Evolutionary conservation across 2,113 vertebrate species (phyloP).

Genomic region (Typhlomys cinereus): DNA sequence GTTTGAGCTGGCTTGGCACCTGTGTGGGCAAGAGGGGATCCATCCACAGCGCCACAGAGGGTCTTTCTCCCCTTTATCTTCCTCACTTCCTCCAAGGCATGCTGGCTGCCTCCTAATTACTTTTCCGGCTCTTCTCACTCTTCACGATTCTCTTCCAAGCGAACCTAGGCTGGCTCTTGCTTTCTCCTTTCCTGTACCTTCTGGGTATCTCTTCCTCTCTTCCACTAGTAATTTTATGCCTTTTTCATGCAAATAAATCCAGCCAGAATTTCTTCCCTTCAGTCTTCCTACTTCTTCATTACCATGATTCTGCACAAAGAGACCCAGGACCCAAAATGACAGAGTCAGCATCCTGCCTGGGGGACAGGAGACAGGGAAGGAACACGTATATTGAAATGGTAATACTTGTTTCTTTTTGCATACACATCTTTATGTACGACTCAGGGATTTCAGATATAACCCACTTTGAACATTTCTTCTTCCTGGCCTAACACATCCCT

Average conservation of each 20-base stretch:
- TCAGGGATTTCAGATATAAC: not conserved
- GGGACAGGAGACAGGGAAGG: not conserved
- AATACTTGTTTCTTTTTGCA: not conserved
- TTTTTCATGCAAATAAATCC: slow-evolving; percentile 49
- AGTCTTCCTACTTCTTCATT: not conserved
- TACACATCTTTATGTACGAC: not conserved
- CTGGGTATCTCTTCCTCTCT: not conserved
- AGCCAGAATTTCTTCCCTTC: not conserved
- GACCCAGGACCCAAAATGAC: not conserved
- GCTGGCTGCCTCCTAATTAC: not conserved
- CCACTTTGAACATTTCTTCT: slow-evolving; percentile 37
- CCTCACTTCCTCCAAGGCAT: not conserved
- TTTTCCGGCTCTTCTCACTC: not conserved
- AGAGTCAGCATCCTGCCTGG: not conserved
- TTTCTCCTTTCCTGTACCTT: not conserved
- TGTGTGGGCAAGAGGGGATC: not conserved
- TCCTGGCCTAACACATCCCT: not conserved
- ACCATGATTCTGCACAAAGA: slow-evolving; percentile 2
- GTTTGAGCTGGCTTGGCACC: not conserved
- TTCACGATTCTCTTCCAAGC: not conserved
- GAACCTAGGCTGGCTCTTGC: not conserved
- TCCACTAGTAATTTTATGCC: not conserved
- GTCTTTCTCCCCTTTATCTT: not conserved
- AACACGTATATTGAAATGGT: not conserved
- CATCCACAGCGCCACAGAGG: not conserved